Percentiles rank a stretch among this genome's conserved stretches.
These are phyloP conservation scores for Percopsis transmontana DNA, from an alignment of 2,113 vertebrate genomes.

Conservation along the genomic window DNA sequence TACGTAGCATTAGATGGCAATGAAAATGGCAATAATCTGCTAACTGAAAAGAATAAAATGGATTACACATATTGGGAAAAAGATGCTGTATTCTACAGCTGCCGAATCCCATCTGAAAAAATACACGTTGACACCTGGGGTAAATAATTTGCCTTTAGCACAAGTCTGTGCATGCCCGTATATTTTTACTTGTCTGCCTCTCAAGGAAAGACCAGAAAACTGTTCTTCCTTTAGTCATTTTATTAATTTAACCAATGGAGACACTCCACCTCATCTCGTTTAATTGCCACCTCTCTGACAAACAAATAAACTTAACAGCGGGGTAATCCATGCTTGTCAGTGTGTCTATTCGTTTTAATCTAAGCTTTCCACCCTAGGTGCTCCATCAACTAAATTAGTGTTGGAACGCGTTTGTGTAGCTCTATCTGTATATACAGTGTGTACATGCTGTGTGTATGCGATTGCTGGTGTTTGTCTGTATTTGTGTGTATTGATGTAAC, in stretches of 20 bases:
- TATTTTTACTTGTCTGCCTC: constrained; percentile 16
- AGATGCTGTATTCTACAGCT: too few species aligned
- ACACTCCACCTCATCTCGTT: constrained; percentile 39
- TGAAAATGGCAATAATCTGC: too few species aligned
- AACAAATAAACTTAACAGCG: constrained; percentile 40
- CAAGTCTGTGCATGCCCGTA: not conserved
- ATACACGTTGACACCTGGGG: too few species aligned
- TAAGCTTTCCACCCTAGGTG: constrained; percentile 17
- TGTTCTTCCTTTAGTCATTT: constrained; percentile 14
- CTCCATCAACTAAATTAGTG: constrained; percentile 34
- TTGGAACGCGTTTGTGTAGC: not conserved
- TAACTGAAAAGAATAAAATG: too few species aligned
- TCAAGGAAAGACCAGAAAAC: constrained; percentile 20
- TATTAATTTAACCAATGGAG: constrained; percentile 28
- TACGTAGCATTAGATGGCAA: not conserved
- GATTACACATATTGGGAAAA: too few species aligned
- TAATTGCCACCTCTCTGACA: constrained; percentile 51
- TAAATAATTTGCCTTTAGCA: not conserved
- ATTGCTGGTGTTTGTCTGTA: not conserved
- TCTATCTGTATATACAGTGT: not conserved
- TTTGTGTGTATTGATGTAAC: not conserved
- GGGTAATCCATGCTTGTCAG: constrained; percentile 42
- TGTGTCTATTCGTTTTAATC: constrained; percentile 34
- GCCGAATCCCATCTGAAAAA: too few species aligned
- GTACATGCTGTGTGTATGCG: constrained; percentile 2